These are phyloP conservation scores for Eublepharis macularius DNA, from an alignment of 2,113 vertebrate genomes.

Conservation along the genomic window DNA sequence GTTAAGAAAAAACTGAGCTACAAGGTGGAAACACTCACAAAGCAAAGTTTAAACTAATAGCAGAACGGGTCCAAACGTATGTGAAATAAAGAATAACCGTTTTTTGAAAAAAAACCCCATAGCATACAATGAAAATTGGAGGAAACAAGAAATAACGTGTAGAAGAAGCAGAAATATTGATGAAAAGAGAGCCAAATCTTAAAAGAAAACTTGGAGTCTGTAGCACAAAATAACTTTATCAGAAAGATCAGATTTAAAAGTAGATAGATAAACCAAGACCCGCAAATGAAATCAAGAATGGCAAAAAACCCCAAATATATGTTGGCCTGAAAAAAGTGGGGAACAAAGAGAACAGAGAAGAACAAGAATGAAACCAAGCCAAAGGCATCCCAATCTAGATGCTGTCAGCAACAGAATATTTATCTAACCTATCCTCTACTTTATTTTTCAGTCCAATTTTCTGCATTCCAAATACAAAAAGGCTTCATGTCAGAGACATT, in stretches of 20 bases:
- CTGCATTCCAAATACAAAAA: neutral
- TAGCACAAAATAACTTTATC: conserved; percentile 2
- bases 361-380: neutral
- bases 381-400: neutral
- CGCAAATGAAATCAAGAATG: neutral
- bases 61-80: neutral
- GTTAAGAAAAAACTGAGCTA: neutral
- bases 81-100: neutral
- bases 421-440: neutral
- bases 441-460: neutral
- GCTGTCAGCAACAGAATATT: conserved; percentile 38
- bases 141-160: neutral
- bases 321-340: neutral
- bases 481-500: neutral
- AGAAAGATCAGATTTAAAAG: neutral
- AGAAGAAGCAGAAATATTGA: neutral
- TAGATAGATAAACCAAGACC: neutral
- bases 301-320: neutral
- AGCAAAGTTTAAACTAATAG: neutral
- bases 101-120: neutral
- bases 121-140: neutral
- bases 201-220: neutral
- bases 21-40: neutral
- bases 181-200: conserved; percentile 37
- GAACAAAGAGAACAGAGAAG: neutral